These are phyloP conservation scores for Apis mellifera DNA, from an alignment of 1,140 invertebrate species.

Conservation along the genomic window DNA sequence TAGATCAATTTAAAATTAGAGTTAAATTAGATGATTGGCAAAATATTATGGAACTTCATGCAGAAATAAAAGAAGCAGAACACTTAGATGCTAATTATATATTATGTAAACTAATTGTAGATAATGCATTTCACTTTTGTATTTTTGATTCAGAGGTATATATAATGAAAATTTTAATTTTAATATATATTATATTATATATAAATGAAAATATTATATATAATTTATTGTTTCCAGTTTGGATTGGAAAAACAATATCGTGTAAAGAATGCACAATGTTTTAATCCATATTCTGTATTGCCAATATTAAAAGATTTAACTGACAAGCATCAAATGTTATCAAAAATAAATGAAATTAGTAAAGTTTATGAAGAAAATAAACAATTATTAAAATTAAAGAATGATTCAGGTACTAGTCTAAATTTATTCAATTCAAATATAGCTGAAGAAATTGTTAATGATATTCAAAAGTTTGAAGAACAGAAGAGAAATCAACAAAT, in stretches of 20 bases:
- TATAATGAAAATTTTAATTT: conserved; percentile 6
- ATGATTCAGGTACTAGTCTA: conserved; percentile 36
- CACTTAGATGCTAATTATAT: conserved; percentile 77
- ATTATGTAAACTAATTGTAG: conserved; percentile 73
- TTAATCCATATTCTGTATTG: conserved; percentile 67
- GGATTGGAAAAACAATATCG: conserved; percentile 70
- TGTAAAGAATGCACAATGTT: conserved; percentile 30
- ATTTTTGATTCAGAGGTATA: conserved; percentile 73
- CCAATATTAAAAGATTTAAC: conserved; percentile 60
- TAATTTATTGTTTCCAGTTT: conserved; percentile 65
- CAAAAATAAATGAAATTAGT: conserved; percentile 64
- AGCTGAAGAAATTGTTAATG: conserved; percentile 56
- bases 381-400: conserved; percentile 10
- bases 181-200: not conserved
- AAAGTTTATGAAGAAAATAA: conserved; percentile 68
- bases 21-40: conserved; percentile 72
- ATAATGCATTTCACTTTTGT: conserved; percentile 72
- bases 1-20: conserved; percentile 72
- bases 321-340: conserved; percentile 54
- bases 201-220: not conserved
- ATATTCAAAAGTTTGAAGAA: conserved; percentile 48
- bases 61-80: conserved; percentile 69
- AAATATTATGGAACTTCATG: conserved; percentile 67
- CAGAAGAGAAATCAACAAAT: conserved; percentile 6
- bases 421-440: conserved; percentile 66